A percentile compares a stretch with the other conserved stretches of the same genome.
Conservation (phyloP, 2,797 vertebrate genomes). For the Pogonophryne albipinna region DNA sequence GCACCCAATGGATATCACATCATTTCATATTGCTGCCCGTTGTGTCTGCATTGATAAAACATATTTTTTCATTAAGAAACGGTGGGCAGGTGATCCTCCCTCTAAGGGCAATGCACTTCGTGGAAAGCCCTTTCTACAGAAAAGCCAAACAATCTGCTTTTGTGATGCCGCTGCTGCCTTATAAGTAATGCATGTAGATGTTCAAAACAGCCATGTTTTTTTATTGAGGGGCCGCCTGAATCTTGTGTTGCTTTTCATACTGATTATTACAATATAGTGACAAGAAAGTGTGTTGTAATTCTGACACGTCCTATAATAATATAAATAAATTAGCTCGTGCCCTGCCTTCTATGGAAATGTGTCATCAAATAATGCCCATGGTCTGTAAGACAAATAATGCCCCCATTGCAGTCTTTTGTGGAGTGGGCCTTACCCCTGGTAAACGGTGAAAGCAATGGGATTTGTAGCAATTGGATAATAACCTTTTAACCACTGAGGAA, state of each 20-base stretch:
- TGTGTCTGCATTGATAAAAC: constrained; percentile 80
- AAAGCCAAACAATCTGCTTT: constrained; percentile 6
- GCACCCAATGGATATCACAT: constrained; percentile 80
- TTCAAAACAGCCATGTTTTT: constrained; percentile 5
- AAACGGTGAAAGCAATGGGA: constrained; percentile 57
- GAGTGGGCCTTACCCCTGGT: constrained; percentile 46
- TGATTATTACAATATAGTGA: neutral
- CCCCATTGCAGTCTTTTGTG: constrained; percentile 47
- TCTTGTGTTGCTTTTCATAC: neutral
- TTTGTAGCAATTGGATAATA: constrained; percentile 70
- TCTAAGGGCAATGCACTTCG: constrained; percentile 19
- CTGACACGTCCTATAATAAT: neutral
- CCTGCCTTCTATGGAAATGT: constrained; percentile 24
- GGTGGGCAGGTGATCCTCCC: constrained; percentile 63
- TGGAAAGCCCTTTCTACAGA: constrained; percentile 7
- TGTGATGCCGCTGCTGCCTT: neutral
- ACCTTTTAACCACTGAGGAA: constrained; percentile 74
- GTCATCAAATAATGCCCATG: constrained; percentile 28
- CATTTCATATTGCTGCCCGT: constrained; percentile 78
- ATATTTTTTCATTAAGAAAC: constrained; percentile 77
- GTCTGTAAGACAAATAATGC: constrained; percentile 49
- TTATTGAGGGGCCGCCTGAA: neutral
- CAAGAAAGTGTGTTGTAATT: neutral
- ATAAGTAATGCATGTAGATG: neutral
- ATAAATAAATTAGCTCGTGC: constrained; percentile 14